Percentiles rank a stretch among this genome's conserved stretches.
Conservation (phyloP, 2,888 invertebrate species). For the Dusona sp. region DNA sequence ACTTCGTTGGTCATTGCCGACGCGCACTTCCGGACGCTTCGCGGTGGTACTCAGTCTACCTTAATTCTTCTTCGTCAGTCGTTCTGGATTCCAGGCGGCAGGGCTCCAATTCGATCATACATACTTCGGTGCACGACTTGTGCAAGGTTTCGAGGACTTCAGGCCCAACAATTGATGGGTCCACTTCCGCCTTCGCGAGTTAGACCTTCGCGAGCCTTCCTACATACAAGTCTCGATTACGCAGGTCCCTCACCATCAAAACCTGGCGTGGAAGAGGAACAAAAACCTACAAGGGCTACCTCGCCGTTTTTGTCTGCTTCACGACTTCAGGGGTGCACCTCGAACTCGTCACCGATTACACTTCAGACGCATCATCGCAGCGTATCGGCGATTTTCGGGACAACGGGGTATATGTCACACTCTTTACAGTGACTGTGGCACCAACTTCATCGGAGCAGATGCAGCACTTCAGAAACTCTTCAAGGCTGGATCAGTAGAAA, state of each 20-base stretch:
- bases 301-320: constrained; percentile 45
- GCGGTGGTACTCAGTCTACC: constrained; percentile 57
- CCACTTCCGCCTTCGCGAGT: constrained; percentile 70
- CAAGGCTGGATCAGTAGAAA: neutral
- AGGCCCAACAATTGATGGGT: constrained; percentile 73
- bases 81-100: constrained; percentile 39
- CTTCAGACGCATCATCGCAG: constrained; percentile 65
- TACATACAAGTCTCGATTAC: constrained; percentile 63
- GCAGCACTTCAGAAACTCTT: neutral
- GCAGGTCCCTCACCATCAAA: constrained; percentile 64
- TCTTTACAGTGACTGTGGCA: constrained; percentile 12
- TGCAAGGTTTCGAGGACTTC: neutral
- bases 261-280: constrained; percentile 4
- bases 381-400: constrained; percentile 67
- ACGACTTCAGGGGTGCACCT: constrained; percentile 68
- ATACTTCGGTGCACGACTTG: constrained; percentile 53
- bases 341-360: constrained; percentile 67
- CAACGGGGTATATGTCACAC: constrained; percentile 61
- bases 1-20: constrained; percentile 49
- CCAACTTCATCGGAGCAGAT: neutral
- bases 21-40: constrained; percentile 52
- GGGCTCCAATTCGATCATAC: constrained; percentile 41
- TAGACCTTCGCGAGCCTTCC: constrained; percentile 46
- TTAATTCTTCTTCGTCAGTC: neutral
- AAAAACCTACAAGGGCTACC: constrained; percentile 64